Conservation (phyloP, 2,888 invertebrate genomes). For the Drosophila differens region DNA sequence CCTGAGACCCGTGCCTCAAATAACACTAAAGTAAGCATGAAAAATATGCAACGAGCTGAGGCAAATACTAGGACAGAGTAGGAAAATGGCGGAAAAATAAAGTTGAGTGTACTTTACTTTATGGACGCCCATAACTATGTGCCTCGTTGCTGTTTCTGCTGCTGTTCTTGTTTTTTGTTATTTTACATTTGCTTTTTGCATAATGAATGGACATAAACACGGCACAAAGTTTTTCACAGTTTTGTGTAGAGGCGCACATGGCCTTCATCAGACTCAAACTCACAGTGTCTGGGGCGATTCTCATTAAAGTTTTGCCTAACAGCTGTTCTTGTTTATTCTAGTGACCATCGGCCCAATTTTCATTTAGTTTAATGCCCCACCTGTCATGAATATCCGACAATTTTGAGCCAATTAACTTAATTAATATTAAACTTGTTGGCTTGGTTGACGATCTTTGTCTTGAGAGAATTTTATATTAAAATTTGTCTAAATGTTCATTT, state of each 20-base stretch:
- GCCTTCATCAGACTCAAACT: constrained; percentile 5
- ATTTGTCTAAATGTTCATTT: no score
- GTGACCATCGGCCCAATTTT: constrained; percentile 29
- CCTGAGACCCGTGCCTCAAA: constrained; percentile 17
- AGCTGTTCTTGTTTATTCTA: constrained; percentile 15
- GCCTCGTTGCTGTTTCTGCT: constrained; percentile 37
- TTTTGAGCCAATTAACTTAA: constrained; percentile 67
- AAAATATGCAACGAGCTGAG: constrained; percentile 26
- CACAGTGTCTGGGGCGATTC: neutral
- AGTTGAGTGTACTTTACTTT: constrained; percentile 64
- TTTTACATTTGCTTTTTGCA: constrained; percentile 69
- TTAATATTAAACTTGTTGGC: constrained; percentile 67
- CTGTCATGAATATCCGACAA: constrained; percentile 4
- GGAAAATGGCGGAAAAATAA: constrained; percentile 46
- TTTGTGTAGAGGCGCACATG: constrained; percentile 58
- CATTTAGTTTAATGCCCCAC: constrained; percentile 25
- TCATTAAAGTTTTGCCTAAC: constrained; percentile 45
- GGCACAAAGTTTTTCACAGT: constrained; percentile 54
- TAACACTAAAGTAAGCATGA: constrained; percentile 19
- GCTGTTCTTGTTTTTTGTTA: neutral
- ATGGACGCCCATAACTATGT: constrained; percentile 66
- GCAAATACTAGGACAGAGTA: constrained; percentile 15
- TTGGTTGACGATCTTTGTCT: neutral
- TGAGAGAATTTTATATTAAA: neutral
- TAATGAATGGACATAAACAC: constrained; percentile 75